Evolutionary conservation across 1,140 invertebrate genomes (phyloP).

Genomic region (Elymnias hypermnestra): DNA sequence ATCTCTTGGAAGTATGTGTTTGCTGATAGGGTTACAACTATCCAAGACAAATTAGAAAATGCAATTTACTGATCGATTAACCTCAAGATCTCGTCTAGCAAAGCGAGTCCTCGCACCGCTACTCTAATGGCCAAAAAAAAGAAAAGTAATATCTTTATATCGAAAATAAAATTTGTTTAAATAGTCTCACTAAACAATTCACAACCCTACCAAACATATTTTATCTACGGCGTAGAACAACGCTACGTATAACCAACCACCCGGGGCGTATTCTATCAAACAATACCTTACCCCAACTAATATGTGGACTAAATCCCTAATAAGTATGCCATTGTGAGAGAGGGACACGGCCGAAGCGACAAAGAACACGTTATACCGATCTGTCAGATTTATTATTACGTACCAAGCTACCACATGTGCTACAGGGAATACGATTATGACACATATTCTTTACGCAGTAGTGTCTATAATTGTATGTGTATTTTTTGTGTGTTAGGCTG

Average conservation of each 20-base stretch:
- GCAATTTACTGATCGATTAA: no score
- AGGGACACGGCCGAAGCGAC: conserved; percentile 67
- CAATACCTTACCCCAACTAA: conserved; percentile 72
- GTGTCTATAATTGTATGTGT: conserved; percentile 8
- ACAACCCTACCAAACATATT: conserved; percentile 34
- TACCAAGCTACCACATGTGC: conserved; percentile 10
- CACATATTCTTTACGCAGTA: not conserved
- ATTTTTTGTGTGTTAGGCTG: conserved; percentile 27
- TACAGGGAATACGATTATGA: not conserved
- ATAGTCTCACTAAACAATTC: no score
- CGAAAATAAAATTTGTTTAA: no score
- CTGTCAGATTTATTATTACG: conserved; percentile 42
- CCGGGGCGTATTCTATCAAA: conserved; percentile 71
- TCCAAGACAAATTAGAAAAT: no score
- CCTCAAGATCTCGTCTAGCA: no score
- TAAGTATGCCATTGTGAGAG: conserved; percentile 74
- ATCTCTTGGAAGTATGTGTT: no score
- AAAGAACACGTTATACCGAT: conserved; percentile 74
- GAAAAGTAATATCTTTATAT: no score
- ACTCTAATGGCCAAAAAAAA: no score
- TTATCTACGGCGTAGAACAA: conserved; percentile 34
- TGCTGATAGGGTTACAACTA: no score
- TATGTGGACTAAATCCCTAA: conserved; percentile 75
- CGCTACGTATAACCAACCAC: conserved; percentile 37
- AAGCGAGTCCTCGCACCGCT: no score